Evolutionary conservation across 1,140 invertebrate species (phyloP).

Genomic region (Micrasema minimum): DNA sequence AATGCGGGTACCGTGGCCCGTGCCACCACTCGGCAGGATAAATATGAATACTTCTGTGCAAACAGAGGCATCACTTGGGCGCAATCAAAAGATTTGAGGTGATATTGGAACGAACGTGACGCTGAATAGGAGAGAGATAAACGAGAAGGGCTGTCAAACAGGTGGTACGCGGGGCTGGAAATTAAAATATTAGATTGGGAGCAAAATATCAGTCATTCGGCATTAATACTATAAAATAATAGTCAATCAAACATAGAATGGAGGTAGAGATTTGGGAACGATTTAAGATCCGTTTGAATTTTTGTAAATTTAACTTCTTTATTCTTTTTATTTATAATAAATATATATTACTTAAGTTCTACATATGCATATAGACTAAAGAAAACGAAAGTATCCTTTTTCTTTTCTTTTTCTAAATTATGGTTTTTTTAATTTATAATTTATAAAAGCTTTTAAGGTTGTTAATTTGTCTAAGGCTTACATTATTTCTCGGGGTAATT

Average conservation of each 20-base stretch:
- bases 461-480: no score
- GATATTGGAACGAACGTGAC: slow-evolving; percentile 45
- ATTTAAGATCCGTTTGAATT: not conserved
- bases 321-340: not conserved
- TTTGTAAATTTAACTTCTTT: not conserved
- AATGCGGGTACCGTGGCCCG: not conserved
- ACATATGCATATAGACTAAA: no score
- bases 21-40: slow-evolving; percentile 12
- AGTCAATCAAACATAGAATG: not conserved
- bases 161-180: not conserved
- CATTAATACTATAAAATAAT: not conserved
- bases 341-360: no score
- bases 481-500: no score
- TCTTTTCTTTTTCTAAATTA: no score
- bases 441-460: no score
- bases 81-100: slow-evolving; percentile 48
- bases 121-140: slow-evolving; percentile 17
- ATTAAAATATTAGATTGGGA: not conserved
- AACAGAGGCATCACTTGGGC: slow-evolving; percentile 31
- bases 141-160: not conserved
- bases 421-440: no score
- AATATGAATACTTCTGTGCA: slow-evolving; percentile 39
- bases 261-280: not conserved
- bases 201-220: not conserved
- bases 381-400: no score